Evolutionary conservation across 1,140 invertebrate species (phyloP).

Genomic region (Cepaea nemoralis): DNA sequence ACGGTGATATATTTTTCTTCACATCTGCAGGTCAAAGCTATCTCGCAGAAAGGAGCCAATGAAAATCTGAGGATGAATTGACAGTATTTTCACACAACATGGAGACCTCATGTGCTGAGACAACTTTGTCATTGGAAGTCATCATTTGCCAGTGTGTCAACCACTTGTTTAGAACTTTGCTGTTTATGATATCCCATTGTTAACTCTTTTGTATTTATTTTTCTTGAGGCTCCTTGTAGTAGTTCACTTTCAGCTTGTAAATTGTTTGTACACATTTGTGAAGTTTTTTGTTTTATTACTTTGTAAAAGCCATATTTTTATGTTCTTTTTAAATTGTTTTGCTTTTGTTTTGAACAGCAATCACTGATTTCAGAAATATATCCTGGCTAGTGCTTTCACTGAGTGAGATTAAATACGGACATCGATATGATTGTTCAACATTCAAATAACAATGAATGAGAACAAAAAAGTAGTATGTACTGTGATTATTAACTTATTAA

Average conservation of each 20-base stretch:
- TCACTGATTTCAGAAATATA: no score
- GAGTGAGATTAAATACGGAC: no score
- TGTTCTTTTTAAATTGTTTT: no score
- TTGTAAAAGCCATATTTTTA: no score
- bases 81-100: constrained; percentile 28
- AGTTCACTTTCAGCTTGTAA: not conserved
- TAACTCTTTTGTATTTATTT: not conserved
- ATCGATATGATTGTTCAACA: no score
- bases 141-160: not conserved
- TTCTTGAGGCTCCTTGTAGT: no score
- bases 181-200: not conserved
- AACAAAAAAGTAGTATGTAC: no score
- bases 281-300: not conserved
- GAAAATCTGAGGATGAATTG: constrained; percentile 43
- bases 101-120: not conserved
- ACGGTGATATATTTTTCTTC: constrained; percentile 14
- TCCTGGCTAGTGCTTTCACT: no score
- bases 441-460: no score
- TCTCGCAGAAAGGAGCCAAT: constrained; percentile 59
- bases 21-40: constrained; percentile 58
- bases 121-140: not conserved
- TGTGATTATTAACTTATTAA: no score
- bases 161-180: not conserved
- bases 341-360: no score
- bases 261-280: not conserved